Evolutionary conservation across 1,140 invertebrate species (phyloP).

Genomic region (Lethrus apterus): DNA sequence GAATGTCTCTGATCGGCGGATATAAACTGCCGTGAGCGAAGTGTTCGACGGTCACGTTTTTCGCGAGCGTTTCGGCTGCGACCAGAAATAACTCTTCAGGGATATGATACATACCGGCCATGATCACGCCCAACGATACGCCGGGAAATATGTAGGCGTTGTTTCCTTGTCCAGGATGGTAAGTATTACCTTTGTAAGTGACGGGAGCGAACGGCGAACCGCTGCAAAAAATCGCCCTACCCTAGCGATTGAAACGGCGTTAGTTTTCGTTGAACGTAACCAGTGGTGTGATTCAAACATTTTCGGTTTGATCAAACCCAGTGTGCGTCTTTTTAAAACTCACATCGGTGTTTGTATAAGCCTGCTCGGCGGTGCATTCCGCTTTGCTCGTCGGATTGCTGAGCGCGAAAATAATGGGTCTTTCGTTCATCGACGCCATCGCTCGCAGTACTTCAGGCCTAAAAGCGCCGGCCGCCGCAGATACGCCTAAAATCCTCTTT

Average conservation of each 20-base stretch:
- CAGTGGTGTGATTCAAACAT: too few species aligned
- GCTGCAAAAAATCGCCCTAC: conserved; percentile 81
- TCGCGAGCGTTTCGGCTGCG: conserved; percentile 74
- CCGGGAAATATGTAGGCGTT: conserved; percentile 97
- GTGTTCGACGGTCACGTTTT: conserved; percentile 74
- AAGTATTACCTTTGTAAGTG: conserved; percentile 65
- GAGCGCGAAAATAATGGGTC: conserved; percentile 87
- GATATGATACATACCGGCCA: conserved; percentile 74
- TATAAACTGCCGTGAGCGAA: conserved; percentile 86
- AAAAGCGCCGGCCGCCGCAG: conserved; percentile 77
- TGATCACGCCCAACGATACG: conserved; percentile 78
- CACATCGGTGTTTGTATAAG: conserved; percentile 77
- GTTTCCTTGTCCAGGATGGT: conserved; percentile 87
- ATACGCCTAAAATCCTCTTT: too few species aligned
- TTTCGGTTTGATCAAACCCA: too few species aligned
- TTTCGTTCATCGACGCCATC: conserved; percentile 71
- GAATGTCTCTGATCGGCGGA: conserved; percentile 85
- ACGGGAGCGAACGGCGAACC: conserved; percentile 88
- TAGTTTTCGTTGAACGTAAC: too few species aligned
- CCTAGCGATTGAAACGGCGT: too few species aligned
- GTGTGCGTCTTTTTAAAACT: too few species aligned
- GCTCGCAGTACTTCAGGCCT: conserved; percentile 70
- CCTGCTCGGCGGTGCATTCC: conserved; percentile 92
- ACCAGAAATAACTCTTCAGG: conserved; percentile 83
- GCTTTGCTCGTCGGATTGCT: conserved; percentile 95